These are phyloP conservation scores for Gastrophryne carolinensis DNA, from an alignment of 2,797 vertebrate species.

Conservation along the genomic window DNA sequence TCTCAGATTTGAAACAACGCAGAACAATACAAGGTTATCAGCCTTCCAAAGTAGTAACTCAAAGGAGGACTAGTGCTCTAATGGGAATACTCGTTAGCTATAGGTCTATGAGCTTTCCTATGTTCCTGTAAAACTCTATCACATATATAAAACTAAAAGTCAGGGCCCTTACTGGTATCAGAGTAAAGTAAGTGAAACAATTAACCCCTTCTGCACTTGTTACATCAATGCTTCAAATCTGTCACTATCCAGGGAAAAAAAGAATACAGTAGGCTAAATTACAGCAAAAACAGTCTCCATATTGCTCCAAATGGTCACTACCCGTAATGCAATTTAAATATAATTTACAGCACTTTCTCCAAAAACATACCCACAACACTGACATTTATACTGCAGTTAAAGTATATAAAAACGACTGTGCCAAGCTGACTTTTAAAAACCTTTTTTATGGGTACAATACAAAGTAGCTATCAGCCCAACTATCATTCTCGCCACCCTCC, in stretches of 20 bases:
- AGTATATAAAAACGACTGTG: too few species aligned
- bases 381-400: too few species aligned
- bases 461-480: too few species aligned
- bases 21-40: constrained; percentile 9
- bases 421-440: too few species aligned
- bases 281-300: too few species aligned
- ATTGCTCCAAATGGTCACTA: too few species aligned
- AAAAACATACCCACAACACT: too few species aligned
- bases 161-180: background rate
- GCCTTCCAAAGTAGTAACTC: constrained; percentile 10
- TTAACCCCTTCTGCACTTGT: background rate
- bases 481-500: too few species aligned
- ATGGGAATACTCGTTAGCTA: constrained; percentile 26
- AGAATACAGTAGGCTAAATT: background rate
- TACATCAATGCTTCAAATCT: background rate
- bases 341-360: too few species aligned
- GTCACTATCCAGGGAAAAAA: background rate
- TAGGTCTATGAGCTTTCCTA: background rate
- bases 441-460: too few species aligned
- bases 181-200: background rate
- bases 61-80: constrained; percentile 11
- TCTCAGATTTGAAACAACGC: constrained; percentile 15
- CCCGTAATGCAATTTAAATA: too few species aligned
- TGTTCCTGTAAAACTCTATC: constrained; percentile 2
- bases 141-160: background rate